These are phyloP conservation scores for Rhynchomys soricoides DNA, from an alignment of 2,113 vertebrate genomes.

Conservation along the genomic window DNA sequence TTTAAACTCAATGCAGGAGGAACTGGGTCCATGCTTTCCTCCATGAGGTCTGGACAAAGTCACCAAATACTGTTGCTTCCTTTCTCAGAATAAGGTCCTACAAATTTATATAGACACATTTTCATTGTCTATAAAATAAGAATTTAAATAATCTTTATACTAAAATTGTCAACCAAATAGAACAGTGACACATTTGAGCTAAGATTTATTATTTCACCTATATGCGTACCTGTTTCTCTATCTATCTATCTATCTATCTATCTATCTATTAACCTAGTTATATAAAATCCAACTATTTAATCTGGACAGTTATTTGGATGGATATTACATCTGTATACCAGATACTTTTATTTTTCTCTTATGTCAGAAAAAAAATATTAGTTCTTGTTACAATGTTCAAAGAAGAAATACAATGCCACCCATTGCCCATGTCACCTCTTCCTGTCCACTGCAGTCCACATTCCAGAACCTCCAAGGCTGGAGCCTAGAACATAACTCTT, in stretches of 20 bases:
- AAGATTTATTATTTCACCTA: neutral
- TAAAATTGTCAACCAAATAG: neutral
- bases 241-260: neutral
- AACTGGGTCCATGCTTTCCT: neutral
- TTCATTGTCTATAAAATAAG: neutral
- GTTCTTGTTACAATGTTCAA: no score
- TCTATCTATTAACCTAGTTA: neutral
- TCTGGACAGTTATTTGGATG: neutral
- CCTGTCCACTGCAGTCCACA: neutral
- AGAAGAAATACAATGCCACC: neutral
- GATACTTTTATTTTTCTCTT: neutral
- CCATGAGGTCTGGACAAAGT: neutral
- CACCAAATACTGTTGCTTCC: neutral
- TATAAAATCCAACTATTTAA: neutral
- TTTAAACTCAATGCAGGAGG: no score
- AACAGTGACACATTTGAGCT: neutral
- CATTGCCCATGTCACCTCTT: fast-evolving
- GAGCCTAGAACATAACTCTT: neutral
- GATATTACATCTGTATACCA: no score
- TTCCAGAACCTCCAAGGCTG: fast-evolving
- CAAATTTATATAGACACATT: neutral
- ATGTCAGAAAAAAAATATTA: neutral
- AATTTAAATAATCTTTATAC: neutral
- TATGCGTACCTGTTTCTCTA: neutral
- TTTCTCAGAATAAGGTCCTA: neutral